phyloP scores from a whole-genome alignment of 2,113 vertebrate genomes.

The Cyanoderma ruficeps region DNA sequence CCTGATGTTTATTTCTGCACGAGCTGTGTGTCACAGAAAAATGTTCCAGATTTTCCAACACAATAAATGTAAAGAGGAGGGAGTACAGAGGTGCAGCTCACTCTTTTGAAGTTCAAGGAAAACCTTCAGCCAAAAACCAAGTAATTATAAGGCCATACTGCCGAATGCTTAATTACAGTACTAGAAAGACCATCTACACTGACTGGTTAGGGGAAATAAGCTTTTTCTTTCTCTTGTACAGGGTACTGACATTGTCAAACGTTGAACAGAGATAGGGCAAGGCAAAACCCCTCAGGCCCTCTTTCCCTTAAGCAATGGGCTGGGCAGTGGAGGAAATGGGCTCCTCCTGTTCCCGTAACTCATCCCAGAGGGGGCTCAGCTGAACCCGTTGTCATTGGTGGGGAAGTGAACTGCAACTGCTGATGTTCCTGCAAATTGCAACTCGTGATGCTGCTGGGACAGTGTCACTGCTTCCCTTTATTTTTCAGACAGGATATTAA shows the following conservation, averaged over 20 bases:
- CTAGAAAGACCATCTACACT: not conserved
- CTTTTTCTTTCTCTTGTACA: not conserved
- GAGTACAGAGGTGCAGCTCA: not conserved
- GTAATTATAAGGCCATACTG: not conserved
- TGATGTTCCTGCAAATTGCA: not conserved
- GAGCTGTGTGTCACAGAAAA: not conserved
- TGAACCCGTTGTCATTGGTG: not conserved
- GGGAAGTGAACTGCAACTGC: conserved; percentile 15
- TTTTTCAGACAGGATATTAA: conserved; percentile 26
- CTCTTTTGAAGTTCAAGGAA: not conserved
- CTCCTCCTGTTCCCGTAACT: not conserved
- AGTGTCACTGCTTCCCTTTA: not conserved
- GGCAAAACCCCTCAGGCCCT: not conserved
- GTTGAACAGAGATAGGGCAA: not conserved
- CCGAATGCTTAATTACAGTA: not conserved
- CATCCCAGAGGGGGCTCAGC: not conserved
- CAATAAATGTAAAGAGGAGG: not conserved
- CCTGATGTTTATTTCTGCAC: not conserved
- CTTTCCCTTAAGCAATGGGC: not conserved
- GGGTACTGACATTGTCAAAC: not conserved
- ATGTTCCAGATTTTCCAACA: not conserved
- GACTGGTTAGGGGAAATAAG: not conserved
- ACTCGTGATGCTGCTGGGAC: conserved; percentile 22
- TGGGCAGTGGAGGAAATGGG: not conserved
- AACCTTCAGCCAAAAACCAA: not conserved